Conservation (phyloP, 2,888 invertebrate genomes). For the Hesperia comma region DNA sequence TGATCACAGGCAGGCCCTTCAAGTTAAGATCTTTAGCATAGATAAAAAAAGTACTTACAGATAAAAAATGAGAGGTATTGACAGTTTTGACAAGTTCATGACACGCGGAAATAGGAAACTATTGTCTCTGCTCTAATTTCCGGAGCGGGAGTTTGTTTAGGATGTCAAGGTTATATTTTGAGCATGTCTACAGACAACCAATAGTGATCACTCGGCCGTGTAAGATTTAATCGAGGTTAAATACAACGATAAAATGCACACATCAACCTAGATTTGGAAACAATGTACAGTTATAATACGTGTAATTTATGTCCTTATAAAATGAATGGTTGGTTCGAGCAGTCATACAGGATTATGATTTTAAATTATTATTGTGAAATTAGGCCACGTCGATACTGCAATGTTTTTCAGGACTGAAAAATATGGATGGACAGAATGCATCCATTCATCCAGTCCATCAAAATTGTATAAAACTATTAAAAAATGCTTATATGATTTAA, state of each 20-base stretch:
- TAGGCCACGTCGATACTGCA: background rate
- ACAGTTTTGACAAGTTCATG: slow-evolving; percentile 58
- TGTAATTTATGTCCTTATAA: slow-evolving; percentile 21
- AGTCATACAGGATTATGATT: background rate
- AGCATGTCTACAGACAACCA: slow-evolving; percentile 35
- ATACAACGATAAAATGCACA: slow-evolving; percentile 37
- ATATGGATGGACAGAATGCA: no score
- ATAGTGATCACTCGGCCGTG: slow-evolving; percentile 38
- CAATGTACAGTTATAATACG: slow-evolving; percentile 30
- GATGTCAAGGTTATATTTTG: slow-evolving; percentile 62
- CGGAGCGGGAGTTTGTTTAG: slow-evolving; percentile 52
- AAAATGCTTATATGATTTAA: no score
- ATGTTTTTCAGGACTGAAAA: no score
- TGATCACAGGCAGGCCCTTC: no score
- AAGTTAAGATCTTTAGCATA: no score
- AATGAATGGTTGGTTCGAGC: background rate
- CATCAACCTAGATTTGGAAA: slow-evolving; percentile 36
- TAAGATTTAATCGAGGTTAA: slow-evolving; percentile 44
- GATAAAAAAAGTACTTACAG: slow-evolving; percentile 2
- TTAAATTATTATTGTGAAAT: background rate
- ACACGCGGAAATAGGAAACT: slow-evolving; percentile 70
- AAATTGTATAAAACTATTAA: no score
- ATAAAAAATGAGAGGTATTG: slow-evolving; percentile 54
- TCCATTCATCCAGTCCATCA: no score
- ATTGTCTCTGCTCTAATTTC: slow-evolving; percentile 56